Percentiles rank a stretch among this genome's conserved stretches.
Evolutionary conservation across 2,888 invertebrate species (phyloP).

Genomic region (Erebia epiphron): DNA sequence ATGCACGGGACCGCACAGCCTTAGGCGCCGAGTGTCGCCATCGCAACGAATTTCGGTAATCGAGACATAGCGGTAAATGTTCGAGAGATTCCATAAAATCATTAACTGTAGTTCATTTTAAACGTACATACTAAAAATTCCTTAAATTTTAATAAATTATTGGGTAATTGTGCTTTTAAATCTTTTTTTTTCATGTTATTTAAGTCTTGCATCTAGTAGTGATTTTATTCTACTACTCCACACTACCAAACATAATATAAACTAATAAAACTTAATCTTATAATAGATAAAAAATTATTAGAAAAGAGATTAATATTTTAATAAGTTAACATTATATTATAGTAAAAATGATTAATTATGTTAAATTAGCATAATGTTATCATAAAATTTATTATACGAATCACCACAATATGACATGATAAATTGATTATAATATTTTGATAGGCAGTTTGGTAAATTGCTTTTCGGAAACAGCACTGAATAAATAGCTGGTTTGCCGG

Average conservation of each 20-base stretch:
- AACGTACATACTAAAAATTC: background rate
- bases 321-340: background rate
- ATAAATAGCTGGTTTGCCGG: slow-evolving; percentile 2
- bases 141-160: background rate
- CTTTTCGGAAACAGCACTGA: slow-evolving; percentile 10
- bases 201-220: background rate
- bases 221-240: background rate
- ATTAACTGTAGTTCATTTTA: background rate
- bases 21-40: slow-evolving; percentile 46
- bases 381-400: slow-evolving; percentile 13
- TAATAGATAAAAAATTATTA: too few relatives aligned
- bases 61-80: slow-evolving; percentile 15
- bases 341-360: background rate
- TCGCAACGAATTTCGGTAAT: slow-evolving; percentile 23
- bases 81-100: slow-evolving; percentile 1
- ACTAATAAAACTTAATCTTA: too few relatives aligned
- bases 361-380: slow-evolving; percentile 2
- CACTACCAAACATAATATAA: background rate
- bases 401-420: slow-evolving; percentile 12
- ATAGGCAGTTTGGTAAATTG: slow-evolving; percentile 13
- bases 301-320: background rate
- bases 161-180: background rate
- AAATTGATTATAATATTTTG: slow-evolving; percentile 18
- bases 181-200: background rate
- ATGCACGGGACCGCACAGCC: slow-evolving; percentile 58